Evolutionary conservation across 2,888 invertebrate genomes (phyloP).

Genomic region (Cactoblastis cactorum): DNA sequence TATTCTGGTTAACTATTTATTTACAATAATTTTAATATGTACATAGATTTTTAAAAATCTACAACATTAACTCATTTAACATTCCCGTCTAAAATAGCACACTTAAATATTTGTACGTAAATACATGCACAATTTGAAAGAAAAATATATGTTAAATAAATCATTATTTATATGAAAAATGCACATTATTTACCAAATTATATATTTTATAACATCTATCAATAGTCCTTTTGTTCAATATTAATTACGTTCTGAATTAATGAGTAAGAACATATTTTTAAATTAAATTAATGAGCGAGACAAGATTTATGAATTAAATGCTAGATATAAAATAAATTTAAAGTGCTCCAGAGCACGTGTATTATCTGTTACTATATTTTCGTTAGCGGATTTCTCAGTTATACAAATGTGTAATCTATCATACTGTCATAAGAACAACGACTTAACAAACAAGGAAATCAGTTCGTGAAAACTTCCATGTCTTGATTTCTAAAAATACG

Average conservation of each 20-base stretch:
- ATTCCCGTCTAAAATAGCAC: slow-evolving; percentile 30
- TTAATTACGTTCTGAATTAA: background rate
- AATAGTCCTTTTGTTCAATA: background rate
- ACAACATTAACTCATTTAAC: slow-evolving; percentile 61
- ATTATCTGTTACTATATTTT: too few relatives aligned
- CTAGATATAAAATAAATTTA: background rate
- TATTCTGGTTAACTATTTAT: slow-evolving; percentile 70
- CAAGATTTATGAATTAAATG: too few relatives aligned
- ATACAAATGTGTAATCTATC: too few relatives aligned
- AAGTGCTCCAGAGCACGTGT: background rate
- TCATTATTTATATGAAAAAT: slow-evolving; percentile 1
- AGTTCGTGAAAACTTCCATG: too few relatives aligned
- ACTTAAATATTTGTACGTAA: slow-evolving; percentile 2
- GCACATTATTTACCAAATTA: background rate
- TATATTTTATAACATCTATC: background rate
- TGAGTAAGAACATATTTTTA: background rate
- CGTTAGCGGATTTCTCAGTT: too few relatives aligned
- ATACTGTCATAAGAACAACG: too few relatives aligned
- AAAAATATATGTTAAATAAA: background rate
- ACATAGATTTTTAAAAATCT: slow-evolving; percentile 56
- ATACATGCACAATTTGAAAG: background rate
- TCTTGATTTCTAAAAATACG: too few relatives aligned
- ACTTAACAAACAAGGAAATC: too few relatives aligned
- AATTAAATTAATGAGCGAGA: too few relatives aligned
- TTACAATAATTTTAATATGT: slow-evolving; percentile 73